Evolutionary conservation across 2,113 vertebrate species (phyloP).

Genomic region (Lophochroa leadbeateri): DNA sequence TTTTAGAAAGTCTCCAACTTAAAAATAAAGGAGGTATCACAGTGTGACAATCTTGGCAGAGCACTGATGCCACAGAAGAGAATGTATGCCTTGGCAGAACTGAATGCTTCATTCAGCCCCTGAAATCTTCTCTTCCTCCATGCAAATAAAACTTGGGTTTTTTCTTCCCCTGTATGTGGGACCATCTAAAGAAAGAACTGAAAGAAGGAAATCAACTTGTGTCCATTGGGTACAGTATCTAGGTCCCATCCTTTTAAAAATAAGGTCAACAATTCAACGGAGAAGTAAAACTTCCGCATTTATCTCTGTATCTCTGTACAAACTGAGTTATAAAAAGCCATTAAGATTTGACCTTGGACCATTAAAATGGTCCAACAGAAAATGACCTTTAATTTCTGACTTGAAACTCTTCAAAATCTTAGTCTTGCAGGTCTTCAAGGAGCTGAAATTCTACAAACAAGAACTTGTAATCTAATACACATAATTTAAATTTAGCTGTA

Average conservation of each 20-base stretch:
- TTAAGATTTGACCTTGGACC: background rate
- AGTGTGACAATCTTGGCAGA: constrained; percentile 43
- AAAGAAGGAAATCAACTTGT: background rate
- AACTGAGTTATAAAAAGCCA: background rate
- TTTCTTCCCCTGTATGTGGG: background rate
- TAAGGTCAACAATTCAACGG: background rate
- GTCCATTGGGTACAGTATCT: background rate
- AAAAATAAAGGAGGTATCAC: constrained; percentile 24
- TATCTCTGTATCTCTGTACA: background rate
- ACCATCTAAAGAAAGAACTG: background rate
- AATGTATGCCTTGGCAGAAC: constrained; percentile 35
- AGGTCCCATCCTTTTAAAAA: background rate
- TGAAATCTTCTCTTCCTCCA: background rate
- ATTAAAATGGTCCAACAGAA: background rate
- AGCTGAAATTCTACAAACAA: background rate
- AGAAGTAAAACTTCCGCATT: background rate
- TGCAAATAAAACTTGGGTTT: background rate
- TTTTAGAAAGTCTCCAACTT: constrained; percentile 23
- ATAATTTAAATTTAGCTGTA: background rate
- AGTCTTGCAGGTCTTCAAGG: background rate
- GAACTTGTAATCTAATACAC: background rate
- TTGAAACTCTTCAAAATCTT: background rate
- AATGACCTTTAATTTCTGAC: background rate
- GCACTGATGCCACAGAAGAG: background rate
- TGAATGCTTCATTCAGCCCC: constrained; percentile 29